phyloP scores from a whole-genome alignment of 2,113 vertebrate genomes.

The Triplophysa tibetana region DNA sequence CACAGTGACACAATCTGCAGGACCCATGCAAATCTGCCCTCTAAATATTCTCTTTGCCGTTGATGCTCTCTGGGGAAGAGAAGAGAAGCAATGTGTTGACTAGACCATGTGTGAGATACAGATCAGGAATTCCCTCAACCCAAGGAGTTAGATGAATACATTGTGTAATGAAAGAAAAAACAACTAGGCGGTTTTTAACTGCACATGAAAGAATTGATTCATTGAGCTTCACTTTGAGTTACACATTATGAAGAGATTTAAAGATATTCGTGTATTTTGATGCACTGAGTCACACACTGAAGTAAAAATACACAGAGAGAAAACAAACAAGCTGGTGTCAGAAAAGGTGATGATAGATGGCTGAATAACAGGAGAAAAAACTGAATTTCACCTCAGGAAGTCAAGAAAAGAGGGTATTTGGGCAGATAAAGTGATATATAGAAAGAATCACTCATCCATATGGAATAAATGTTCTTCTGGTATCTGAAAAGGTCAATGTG shows the following conservation, averaged over 20 bases:
- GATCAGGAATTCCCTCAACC: constrained; percentile 5
- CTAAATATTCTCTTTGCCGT: neutral
- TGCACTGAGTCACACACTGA: neutral
- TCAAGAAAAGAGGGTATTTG: neutral
- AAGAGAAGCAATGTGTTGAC: neutral
- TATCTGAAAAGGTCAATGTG: constrained; percentile 53
- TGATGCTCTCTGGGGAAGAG: neutral
- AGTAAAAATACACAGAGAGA: constrained; percentile 8
- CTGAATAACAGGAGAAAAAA: neutral
- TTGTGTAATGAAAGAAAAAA: neutral
- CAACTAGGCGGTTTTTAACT: neutral
- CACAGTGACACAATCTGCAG: constrained; percentile 33
- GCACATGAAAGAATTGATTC: neutral
- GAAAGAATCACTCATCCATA: constrained; percentile 32
- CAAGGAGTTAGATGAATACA: neutral
- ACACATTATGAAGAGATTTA: neutral
- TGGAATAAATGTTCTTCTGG: constrained; percentile 39
- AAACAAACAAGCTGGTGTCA: neutral
- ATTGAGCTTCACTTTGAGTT: neutral
- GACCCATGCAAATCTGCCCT: constrained; percentile 12
- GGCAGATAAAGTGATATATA: constrained; percentile 17
- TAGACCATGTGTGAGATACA: neutral
- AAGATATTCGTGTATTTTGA: neutral
- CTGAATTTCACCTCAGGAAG: neutral
- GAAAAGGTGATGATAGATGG: constrained; percentile 16